phyloP scores from a whole-genome alignment of 2,888 invertebrate species.

The Noctua janthina region DNA sequence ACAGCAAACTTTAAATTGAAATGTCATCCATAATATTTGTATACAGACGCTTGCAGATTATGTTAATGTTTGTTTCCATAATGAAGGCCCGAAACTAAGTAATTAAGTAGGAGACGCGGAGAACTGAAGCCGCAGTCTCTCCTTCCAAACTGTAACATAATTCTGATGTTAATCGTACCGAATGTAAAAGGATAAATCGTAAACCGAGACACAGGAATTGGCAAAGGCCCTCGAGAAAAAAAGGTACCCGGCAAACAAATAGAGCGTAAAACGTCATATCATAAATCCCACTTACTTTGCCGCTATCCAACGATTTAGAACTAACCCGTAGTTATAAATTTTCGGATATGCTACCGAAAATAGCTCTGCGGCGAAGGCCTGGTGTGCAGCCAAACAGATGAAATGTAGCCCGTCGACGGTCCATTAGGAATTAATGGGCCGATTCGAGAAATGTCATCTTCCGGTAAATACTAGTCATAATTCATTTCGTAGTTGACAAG shows the following conservation, averaged over 20 bases:
- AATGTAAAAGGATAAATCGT: slow-evolving; percentile 37
- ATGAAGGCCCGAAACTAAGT: slow-evolving; percentile 52
- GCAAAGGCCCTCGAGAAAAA: slow-evolving; percentile 64
- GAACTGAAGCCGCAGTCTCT: slow-evolving; percentile 14
- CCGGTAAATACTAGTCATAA: slow-evolving; percentile 86
- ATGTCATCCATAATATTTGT: slow-evolving; percentile 50
- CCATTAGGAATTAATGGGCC: slow-evolving; percentile 90
- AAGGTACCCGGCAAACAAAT: slow-evolving; percentile 77
- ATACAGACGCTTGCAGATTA: slow-evolving; percentile 56
- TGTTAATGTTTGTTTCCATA: slow-evolving; percentile 57
- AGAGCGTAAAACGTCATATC: slow-evolving; percentile 80
- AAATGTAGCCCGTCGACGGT: slow-evolving; percentile 86
- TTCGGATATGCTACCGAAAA: slow-evolving; percentile 87
- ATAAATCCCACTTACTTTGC: slow-evolving; percentile 87
- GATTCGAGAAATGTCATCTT: slow-evolving; percentile 89
- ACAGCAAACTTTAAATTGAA: slow-evolving; percentile 59
- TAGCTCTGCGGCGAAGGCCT: slow-evolving; percentile 85
- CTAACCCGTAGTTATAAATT: slow-evolving; percentile 88
- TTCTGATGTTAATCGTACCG: slow-evolving; percentile 49
- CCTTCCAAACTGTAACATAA: slow-evolving; percentile 15
- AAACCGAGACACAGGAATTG: slow-evolving; percentile 55
- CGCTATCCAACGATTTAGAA: slow-evolving; percentile 87
- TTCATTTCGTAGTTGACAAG: slow-evolving; percentile 79
- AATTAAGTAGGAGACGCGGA: slow-evolving; percentile 41
- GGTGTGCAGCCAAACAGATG: slow-evolving; percentile 89